Percentiles rank a stretch among this genome's conserved stretches.
phyloP scores from a whole-genome alignment of 2,888 invertebrate species.

The Himalopsyche tibetana region DNA sequence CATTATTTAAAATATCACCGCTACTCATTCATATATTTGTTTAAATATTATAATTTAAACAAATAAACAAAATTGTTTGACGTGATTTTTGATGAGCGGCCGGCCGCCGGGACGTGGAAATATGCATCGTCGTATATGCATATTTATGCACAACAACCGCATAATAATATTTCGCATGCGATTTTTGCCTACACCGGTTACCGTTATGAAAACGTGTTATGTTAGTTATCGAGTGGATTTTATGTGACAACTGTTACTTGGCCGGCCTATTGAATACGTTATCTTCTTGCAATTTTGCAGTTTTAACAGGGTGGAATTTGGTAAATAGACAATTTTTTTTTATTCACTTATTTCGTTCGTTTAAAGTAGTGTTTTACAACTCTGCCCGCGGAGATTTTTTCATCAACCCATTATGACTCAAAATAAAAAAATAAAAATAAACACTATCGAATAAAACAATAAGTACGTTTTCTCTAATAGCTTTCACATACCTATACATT shows the following conservation, averaged over 20 bases:
- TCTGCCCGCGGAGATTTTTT: no score
- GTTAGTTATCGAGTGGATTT: not conserved
- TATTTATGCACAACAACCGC: not conserved
- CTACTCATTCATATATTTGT: not conserved
- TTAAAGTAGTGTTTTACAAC: no score
- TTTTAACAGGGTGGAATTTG: constrained; percentile 1
- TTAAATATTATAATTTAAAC: not conserved
- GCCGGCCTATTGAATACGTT: not conserved
- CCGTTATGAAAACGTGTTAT: constrained; percentile 2
- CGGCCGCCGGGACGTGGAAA: not conserved
- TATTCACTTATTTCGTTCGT: no score
- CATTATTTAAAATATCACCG: not conserved
- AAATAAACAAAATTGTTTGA: not conserved
- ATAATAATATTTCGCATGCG: constrained; percentile 2
- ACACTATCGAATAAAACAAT: no score
- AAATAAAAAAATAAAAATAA: no score
- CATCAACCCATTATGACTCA: no score
- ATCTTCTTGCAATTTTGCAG: not conserved
- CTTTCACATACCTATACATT: no score
- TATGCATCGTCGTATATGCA: not conserved
- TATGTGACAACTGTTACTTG: constrained; percentile 6
- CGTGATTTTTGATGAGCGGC: not conserved
- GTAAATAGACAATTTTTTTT: no score
- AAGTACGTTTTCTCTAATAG: no score
- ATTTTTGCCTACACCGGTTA: not conserved